A percentile compares a stretch with the other conserved stretches of the same genome.
phyloP scores from a whole-genome alignment of 2,888 invertebrate genomes.

The Harmothoe impar region DNA sequence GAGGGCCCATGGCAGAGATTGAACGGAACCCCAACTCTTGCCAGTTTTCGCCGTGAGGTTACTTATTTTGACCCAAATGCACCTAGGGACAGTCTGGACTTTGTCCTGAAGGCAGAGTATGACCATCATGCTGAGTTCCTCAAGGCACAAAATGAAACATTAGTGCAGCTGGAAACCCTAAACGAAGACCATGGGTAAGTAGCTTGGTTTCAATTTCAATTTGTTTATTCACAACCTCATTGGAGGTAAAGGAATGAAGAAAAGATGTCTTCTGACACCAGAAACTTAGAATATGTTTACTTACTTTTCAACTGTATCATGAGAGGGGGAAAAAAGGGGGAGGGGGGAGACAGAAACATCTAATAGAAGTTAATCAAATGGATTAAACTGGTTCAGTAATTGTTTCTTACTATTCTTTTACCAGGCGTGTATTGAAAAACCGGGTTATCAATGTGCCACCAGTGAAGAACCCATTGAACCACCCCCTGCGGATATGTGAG shows the following conservation, averaged over 20 bases:
- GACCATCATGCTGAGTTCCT: constrained; percentile 82
- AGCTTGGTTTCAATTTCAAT: neutral
- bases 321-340: too few species aligned
- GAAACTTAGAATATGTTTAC: neutral
- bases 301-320: too few species aligned
- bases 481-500: constrained; percentile 78
- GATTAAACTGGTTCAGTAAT: too few species aligned
- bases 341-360: too few species aligned
- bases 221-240: too few species aligned
- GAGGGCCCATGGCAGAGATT: constrained; percentile 81
- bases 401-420: constrained; percentile 60
- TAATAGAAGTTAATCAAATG: too few species aligned
- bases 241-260: too few species aligned
- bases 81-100: constrained; percentile 83
- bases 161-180: constrained; percentile 82
- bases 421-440: constrained; percentile 82
- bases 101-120: constrained; percentile 82
- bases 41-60: constrained; percentile 78
- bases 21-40: constrained; percentile 77
- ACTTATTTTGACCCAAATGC: constrained; percentile 81
- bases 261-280: too few species aligned
- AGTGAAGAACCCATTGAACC: constrained; percentile 76
- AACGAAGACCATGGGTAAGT: constrained; percentile 78
- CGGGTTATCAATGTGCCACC: constrained; percentile 75
- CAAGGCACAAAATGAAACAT: constrained; percentile 78